Conservation (phyloP, 2,797 vertebrate genomes). For the Carduelis carduelis region DNA sequence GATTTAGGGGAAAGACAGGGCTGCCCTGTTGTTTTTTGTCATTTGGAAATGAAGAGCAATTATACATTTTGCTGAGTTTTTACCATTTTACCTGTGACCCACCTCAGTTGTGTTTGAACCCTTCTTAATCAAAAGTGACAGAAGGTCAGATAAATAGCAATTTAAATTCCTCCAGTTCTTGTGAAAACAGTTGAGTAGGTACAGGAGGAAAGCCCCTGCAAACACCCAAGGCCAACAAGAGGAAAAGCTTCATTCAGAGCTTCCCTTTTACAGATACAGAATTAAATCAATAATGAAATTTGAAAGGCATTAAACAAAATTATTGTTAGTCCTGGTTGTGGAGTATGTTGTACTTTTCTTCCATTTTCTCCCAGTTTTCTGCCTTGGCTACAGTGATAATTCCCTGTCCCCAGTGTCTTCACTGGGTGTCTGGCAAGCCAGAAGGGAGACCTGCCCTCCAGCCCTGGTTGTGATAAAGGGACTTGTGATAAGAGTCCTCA, state of each 20-base stretch:
- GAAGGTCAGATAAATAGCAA: not conserved
- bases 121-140: constrained; percentile 7
- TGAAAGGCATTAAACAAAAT: not conserved
- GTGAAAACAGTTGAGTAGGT: not conserved
- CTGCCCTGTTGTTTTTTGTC: not conserved
- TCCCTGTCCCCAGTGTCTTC: not conserved
- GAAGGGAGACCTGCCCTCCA: not conserved
- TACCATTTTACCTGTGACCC: not conserved
- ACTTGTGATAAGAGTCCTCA: not conserved
- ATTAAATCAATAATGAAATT: not conserved
- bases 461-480: not conserved
- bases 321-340: not conserved
- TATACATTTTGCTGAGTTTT: not conserved
- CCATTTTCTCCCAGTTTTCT: not conserved
- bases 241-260: not conserved
- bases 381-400: not conserved
- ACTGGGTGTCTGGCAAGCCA: fast-evolving
- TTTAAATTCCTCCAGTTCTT: not conserved
- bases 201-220: not conserved
- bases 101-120: not conserved
- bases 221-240: not conserved
- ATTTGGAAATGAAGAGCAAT: not conserved
- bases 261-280: not conserved
- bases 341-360: not conserved
- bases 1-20: not conserved